Evolutionary conservation across 2,888 invertebrate species (phyloP).

Genomic region (Drosophila mulleri): DNA sequence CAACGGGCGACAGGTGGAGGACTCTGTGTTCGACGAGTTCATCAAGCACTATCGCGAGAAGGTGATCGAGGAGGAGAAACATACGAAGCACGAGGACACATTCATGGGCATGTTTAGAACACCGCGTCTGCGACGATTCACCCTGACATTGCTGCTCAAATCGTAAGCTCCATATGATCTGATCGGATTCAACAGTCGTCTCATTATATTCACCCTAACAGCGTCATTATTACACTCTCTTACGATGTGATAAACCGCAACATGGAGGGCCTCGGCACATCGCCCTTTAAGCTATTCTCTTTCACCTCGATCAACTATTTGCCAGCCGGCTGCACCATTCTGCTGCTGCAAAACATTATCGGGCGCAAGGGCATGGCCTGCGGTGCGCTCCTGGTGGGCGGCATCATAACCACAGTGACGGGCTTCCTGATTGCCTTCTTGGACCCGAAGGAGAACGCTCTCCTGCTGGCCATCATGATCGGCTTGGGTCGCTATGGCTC

Average conservation of each 20-base stretch:
- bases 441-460: conserved; percentile 80
- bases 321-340: conserved; percentile 85
- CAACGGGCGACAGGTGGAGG: conserved; percentile 85
- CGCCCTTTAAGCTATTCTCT: conserved; percentile 87
- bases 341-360: conserved; percentile 83
- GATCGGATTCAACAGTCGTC: not conserved
- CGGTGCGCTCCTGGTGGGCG: conserved; percentile 86
- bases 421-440: conserved; percentile 85
- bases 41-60: conserved; percentile 78
- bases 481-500: conserved; percentile 87
- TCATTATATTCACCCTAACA: conserved; percentile 53
- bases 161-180: conserved; percentile 85
- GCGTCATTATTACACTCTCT: conserved; percentile 87
- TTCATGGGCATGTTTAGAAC: conserved; percentile 86
- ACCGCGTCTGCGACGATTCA: conserved; percentile 86
- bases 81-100: conserved; percentile 66
- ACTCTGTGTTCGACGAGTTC: conserved; percentile 85
- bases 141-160: conserved; percentile 87
- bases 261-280: conserved; percentile 86
- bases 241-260: conserved; percentile 87
- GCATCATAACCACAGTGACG: conserved; percentile 86
- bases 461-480: conserved; percentile 85
- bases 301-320: conserved; percentile 86
- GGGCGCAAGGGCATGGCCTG: conserved; percentile 87
- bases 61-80: conserved; percentile 55